These are phyloP conservation scores for Paralichthys olivaceus DNA, from an alignment of 2,113 vertebrate genomes.

Conservation along the genomic window DNA sequence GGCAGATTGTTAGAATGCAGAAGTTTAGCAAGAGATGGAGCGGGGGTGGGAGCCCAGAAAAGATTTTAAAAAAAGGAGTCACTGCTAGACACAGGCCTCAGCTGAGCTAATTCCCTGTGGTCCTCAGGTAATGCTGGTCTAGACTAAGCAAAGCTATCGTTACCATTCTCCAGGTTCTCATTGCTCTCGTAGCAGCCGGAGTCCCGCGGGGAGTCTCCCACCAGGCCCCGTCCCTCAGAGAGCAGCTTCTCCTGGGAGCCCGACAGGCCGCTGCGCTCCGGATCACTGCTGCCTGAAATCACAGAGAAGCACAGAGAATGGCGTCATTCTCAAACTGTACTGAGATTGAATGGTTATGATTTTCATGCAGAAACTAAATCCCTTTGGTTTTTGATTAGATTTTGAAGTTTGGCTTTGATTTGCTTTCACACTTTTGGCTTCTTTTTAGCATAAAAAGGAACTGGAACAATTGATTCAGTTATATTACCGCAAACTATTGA, in stretches of 20 bases:
- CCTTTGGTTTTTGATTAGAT: neutral
- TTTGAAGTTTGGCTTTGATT: neutral
- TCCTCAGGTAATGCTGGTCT: slow-evolving; percentile 27
- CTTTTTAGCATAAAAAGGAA: neutral
- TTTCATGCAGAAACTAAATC: neutral
- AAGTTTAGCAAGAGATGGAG: slow-evolving; percentile 60
- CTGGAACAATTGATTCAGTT: neutral
- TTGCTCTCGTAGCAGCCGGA: slow-evolving; percentile 99
- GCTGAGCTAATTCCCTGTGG: slow-evolving; percentile 12
- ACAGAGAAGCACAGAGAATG: neutral
- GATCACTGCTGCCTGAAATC: slow-evolving; percentile 92
- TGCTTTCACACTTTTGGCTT: neutral
- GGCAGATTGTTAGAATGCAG: slow-evolving; percentile 61
- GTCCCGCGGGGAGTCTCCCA: slow-evolving; percentile 93
- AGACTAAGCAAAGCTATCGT: slow-evolving; percentile 70
- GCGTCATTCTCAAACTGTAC: neutral
- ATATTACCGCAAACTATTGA: too few relatives aligned
- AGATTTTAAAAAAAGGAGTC: slow-evolving; percentile 17
- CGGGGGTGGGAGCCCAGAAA: slow-evolving; percentile 38
- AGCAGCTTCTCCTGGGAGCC: slow-evolving; percentile 97
- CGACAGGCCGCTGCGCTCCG: slow-evolving; percentile 84
- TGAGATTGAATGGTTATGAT: neutral
- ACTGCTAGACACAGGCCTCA: slow-evolving; percentile 1
- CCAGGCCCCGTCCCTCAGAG: slow-evolving; percentile 85
- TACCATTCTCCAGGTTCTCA: slow-evolving; percentile 98